These are phyloP conservation scores for Heteromyza rotundicornis DNA, from an alignment of 2,888 invertebrate genomes.

Conservation along the genomic window DNA sequence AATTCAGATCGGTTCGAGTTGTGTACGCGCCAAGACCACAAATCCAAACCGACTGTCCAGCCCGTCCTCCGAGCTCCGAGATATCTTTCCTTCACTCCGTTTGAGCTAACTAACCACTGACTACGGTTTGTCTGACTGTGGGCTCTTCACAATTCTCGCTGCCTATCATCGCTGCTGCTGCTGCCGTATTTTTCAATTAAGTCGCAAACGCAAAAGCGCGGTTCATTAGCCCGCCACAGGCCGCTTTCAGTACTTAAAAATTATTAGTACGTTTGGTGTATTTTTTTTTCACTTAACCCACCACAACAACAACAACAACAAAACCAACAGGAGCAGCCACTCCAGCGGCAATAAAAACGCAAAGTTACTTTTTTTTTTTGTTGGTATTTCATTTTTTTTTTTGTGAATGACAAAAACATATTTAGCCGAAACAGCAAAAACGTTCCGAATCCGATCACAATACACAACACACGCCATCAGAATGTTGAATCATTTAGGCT, in stretches of 20 bases:
- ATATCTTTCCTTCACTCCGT: no score
- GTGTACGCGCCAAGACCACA: slow-evolving; percentile 24
- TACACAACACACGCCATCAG: background rate
- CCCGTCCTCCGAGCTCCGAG: background rate
- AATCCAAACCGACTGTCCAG: no score
- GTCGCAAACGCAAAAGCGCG: no score
- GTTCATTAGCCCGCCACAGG: no score
- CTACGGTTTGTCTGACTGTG: no score
- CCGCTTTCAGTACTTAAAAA: no score
- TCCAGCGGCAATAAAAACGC: no score
- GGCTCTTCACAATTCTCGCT: no score
- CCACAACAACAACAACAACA: background rate
- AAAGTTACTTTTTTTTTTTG: background rate
- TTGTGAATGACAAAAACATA: background rate
- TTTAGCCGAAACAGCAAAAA: background rate
- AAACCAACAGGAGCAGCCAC: background rate
- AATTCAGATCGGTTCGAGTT: slow-evolving; percentile 19
- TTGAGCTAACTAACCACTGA: no score
- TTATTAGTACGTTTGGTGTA: no score
- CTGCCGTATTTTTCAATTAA: background rate
- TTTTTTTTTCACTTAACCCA: no score
- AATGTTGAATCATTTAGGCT: background rate
- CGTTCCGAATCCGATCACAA: background rate
- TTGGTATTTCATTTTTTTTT: background rate
- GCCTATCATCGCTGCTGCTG: background rate